Base-by-base conservation (phyloP, 2,888 invertebrate genomes). In the Cremastinae sp. region DNA sequence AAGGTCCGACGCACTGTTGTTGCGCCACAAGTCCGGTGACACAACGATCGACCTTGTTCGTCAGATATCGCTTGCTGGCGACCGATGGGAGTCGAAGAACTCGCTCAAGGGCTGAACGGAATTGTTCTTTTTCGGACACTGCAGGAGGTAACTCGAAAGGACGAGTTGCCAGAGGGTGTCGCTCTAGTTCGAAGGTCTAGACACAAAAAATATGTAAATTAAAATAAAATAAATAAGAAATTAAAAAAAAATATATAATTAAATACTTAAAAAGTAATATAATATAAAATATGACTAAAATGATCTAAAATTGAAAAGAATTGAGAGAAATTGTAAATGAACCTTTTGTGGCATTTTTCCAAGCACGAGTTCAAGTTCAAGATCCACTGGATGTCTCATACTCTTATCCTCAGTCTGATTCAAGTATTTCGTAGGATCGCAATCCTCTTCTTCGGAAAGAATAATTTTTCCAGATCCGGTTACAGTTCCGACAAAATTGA, bases 1-100 rank as follows among this genome's bases (percentile, higher is more conserved):
- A 90, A 0, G 98, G 98, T 0, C 99, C 99, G 20, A 99, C 97
- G 88, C 99, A 99, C 89, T 99, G 99, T 86, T 99, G 99, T 89
- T 98, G 98, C 0, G 97, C 99, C 70, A 99, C 93, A 12, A 99
- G 91, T 0, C 99, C 99, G 1, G 97, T 95, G 7, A 99, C 98
- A 87, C 98, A 98, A 47, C 98, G 93, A 89, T 96, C 96, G 12
- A 98, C 98, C 92, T 98, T 98, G 86, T 96, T 98, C 0, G 98
- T 98, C 47, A 98, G 92, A 88, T 96, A 98, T 82, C 98, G 92
- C 90, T 99, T 99, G 89, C 98, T 98, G 55, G 95, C 96, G 3
- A 99, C 98, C 0, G 97, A 94, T 0, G 98, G 96, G 18, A 98
- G 92, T 79, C 96, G 92, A 51, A 99, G 90, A 0, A 99, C 98